These are phyloP conservation scores for Pachycephus smyrnensis DNA, from an alignment of 2,888 invertebrate genomes.

Conservation along the genomic window DNA sequence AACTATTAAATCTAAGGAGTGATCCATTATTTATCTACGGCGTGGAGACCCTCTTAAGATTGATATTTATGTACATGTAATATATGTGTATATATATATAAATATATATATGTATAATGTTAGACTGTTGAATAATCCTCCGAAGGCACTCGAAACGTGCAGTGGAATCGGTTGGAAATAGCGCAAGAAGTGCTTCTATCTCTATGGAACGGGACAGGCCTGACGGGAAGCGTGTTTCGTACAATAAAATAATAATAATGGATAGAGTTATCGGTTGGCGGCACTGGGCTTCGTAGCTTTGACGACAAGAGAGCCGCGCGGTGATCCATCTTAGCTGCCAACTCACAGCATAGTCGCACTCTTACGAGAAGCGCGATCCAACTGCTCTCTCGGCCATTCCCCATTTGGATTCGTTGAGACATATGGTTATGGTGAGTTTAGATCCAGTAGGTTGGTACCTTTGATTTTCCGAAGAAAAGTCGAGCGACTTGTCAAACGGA, in stretches of 20 bases:
- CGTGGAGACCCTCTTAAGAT: no score
- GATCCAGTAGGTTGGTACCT: neutral
- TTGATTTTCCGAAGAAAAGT: neutral
- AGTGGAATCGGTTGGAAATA: neutral
- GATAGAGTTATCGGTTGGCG: conserved; percentile 45
- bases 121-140: no score
- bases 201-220: conserved; percentile 10
- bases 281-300: conserved; percentile 43
- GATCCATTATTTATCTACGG: neutral
- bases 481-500: conserved; percentile 20
- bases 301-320: conserved; percentile 45
- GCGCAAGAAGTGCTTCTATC: neutral
- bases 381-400: neutral
- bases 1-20: neutral
- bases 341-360: conserved; percentile 12
- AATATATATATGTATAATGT: neutral
- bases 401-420: neutral
- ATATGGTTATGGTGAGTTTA: neutral
- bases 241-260: conserved; percentile 43
- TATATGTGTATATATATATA: no score
- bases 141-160: no score
- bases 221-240: conserved; percentile 30
- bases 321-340: conserved; percentile 62
- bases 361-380: neutral
- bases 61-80: no score